phyloP scores from a whole-genome alignment of 2,797 vertebrate genomes.

The Nannoperca obscura region DNA sequence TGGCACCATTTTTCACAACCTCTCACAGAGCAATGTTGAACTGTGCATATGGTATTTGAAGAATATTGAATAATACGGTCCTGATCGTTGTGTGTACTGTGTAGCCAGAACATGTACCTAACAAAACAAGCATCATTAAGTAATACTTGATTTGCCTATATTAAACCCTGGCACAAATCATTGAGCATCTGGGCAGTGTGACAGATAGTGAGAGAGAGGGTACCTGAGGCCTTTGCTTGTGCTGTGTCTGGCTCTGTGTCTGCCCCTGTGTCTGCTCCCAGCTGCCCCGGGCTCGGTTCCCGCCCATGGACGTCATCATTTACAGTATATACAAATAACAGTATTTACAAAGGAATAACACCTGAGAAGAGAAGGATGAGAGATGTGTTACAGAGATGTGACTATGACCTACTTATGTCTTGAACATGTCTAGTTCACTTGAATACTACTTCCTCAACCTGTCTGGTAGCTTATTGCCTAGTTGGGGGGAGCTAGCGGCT shows the following conservation, averaged over 20 bases:
- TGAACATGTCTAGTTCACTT: slow-evolving; percentile 9
- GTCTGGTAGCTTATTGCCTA: slow-evolving; percentile 24
- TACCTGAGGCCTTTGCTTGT: slow-evolving; percentile 91
- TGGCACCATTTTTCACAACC: neutral
- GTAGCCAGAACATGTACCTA: neutral
- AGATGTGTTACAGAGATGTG: slow-evolving; percentile 24
- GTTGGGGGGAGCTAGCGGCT: slow-evolving; percentile 17
- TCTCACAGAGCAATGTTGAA: neutral
- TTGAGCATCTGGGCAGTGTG: slow-evolving; percentile 6
- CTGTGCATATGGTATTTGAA: neutral
- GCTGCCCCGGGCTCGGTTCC: slow-evolving; percentile 95
- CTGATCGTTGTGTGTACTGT: neutral
- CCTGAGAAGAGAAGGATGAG: slow-evolving; percentile 81
- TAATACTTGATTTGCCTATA: neutral
- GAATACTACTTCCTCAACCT: slow-evolving; percentile 62
- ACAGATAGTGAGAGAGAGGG: slow-evolving; percentile 24
- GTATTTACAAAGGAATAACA: slow-evolving; percentile 99
- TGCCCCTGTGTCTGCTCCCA: slow-evolving; percentile 98
- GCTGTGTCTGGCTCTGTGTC: slow-evolving; percentile 98
- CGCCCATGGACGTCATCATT: slow-evolving; percentile 99
- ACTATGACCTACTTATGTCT: slow-evolving; percentile 48
- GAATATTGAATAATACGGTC: neutral
- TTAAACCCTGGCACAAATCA: slow-evolving; percentile 3
- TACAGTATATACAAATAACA: slow-evolving; percentile 99
- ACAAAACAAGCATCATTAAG: neutral